A percentile compares a stretch with the other conserved stretches of the same genome.
Evolutionary conservation across 2,888 invertebrate genomes (phyloP).

Genomic region (Myathropa florea): DNA sequence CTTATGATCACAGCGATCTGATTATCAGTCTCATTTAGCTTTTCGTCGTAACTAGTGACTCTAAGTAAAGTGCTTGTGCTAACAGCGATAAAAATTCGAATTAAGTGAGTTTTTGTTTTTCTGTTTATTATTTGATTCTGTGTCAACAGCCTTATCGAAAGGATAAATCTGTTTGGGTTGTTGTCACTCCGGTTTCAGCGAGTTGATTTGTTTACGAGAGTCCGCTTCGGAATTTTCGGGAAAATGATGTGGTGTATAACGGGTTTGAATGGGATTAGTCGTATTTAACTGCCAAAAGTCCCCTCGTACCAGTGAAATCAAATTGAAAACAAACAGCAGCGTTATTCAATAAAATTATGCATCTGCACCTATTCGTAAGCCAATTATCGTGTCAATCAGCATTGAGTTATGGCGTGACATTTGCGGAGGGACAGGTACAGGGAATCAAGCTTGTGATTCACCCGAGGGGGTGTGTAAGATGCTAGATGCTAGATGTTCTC

Average conservation of each 20-base stretch:
- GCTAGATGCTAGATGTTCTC: not conserved
- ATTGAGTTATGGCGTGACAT: not conserved
- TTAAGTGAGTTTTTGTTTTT: not conserved
- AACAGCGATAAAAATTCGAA: not conserved
- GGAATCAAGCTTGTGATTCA: not conserved
- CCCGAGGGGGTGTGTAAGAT: not conserved
- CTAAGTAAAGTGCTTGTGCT: constrained; percentile 3
- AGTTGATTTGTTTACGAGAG: not conserved
- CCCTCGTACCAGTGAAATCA: too few species aligned
- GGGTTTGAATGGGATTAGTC: not conserved
- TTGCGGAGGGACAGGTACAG: not conserved
- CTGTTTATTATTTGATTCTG: not conserved
- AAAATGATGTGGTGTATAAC: constrained; percentile 16
- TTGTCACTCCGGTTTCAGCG: not conserved
- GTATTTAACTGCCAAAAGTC: not conserved
- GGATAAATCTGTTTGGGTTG: not conserved
- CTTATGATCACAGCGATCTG: constrained; percentile 33
- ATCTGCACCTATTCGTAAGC: not conserved
- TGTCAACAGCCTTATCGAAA: not conserved
- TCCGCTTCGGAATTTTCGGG: not conserved
- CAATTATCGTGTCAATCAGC: not conserved
- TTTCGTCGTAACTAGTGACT: constrained; percentile 41
- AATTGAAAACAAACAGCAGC: not conserved
- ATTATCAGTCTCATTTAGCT: constrained; percentile 44
- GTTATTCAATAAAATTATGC: constrained; percentile 2